Percentiles rank a stretch among this genome's conserved stretches.
Conservation (phyloP, 2,888 invertebrate genomes). For the Zeuzera pyrina region DNA sequence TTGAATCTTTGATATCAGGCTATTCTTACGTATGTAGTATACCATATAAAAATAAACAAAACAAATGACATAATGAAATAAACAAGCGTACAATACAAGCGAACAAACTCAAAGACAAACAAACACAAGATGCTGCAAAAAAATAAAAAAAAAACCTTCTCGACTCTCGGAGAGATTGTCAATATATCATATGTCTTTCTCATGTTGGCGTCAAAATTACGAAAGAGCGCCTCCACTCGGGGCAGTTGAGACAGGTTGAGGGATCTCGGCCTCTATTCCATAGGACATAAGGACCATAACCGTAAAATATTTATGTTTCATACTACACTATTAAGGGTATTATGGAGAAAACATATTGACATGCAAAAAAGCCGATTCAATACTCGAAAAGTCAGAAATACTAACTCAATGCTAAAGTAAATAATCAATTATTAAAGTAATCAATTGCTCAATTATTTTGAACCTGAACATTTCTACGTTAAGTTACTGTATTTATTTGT, state of each 20-base stretch:
- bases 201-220: slow-evolving; percentile 55
- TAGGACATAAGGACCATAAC: slow-evolving; percentile 33
- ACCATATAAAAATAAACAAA: too few relatives aligned
- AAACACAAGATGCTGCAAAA: slow-evolving; percentile 17
- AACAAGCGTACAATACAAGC: too few relatives aligned
- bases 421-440: background rate
- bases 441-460: background rate
- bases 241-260: slow-evolving; percentile 66
- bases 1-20: too few relatives aligned
- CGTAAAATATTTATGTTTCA: slow-evolving; percentile 10
- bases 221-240: slow-evolving; percentile 56
- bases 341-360: too few relatives aligned
- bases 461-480: background rate
- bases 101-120: slow-evolving; percentile 7
- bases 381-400: too few relatives aligned
- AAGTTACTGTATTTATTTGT: background rate
- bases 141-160: slow-evolving; percentile 47
- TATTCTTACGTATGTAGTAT: too few relatives aligned
- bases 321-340: too few relatives aligned
- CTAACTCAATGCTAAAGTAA: slow-evolving; percentile 3
- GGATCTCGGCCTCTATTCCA: slow-evolving; percentile 59
- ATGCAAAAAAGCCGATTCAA: slow-evolving; percentile 2
- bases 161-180: slow-evolving; percentile 51
- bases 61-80: too few relatives aligned
- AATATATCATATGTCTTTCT: slow-evolving; percentile 56